These are phyloP conservation scores for Porites evermanni DNA, from an alignment of 92 coral and sea anemone species.

Conservation along the genomic window DNA sequence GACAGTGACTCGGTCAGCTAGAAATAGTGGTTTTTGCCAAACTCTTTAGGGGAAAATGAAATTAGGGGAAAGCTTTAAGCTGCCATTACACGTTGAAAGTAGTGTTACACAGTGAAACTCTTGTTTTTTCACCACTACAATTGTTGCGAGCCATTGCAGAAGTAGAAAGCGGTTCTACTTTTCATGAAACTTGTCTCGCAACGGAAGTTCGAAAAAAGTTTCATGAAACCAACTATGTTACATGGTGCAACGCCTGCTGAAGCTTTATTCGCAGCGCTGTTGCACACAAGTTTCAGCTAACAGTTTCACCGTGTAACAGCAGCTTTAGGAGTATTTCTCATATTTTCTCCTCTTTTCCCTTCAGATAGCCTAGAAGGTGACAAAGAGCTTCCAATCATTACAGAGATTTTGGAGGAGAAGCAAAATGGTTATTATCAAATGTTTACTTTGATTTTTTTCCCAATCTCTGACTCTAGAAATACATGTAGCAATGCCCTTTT, in stretches of 20 bases:
- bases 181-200: constrained; percentile 45
- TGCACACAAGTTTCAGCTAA: too few species aligned
- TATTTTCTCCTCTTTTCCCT: constrained; percentile 11
- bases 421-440: constrained; percentile 17
- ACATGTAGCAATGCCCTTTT: neutral
- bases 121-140: too few species aligned
- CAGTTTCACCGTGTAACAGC: too few species aligned
- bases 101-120: constrained; percentile 33
- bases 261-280: too few species aligned
- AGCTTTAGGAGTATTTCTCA: neutral
- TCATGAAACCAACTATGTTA: constrained; percentile 29
- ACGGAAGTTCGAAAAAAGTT: constrained; percentile 48
- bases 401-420: constrained; percentile 3
- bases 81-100: constrained; percentile 5
- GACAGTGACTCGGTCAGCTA: constrained; percentile 4
- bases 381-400: constrained; percentile 2
- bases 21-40: constrained; percentile 2
- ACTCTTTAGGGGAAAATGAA: constrained; percentile 20
- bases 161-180: constrained; percentile 46
- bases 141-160: neutral
- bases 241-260: constrained; percentile 19
- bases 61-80: neutral
- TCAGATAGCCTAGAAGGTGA: neutral
- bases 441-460: constrained; percentile 1
- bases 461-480: constrained; percentile 22